Evolutionary conservation across 2,797 vertebrate genomes (phyloP).

Genomic region (Helostoma temminkii): DNA sequence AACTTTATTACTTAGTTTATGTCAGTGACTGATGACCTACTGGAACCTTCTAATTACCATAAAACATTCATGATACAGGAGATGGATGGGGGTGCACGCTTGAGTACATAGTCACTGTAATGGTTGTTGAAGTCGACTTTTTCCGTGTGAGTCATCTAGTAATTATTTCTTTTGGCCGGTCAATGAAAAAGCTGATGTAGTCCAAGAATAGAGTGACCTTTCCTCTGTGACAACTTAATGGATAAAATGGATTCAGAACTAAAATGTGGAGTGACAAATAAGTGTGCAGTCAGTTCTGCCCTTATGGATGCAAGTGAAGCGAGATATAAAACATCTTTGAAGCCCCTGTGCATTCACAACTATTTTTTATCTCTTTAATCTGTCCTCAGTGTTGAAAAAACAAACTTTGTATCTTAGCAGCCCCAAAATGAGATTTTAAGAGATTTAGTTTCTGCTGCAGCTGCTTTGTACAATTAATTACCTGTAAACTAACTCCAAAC

Average conservation of each 20-base stretch:
- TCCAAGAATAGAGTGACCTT: slow-evolving; percentile 34
- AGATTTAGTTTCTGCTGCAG: no score
- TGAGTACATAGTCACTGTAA: not conserved
- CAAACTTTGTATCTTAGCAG: no score
- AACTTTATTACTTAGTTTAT: not conserved
- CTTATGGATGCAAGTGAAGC: slow-evolving; percentile 12
- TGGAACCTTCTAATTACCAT: not conserved
- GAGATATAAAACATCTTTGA: not conserved
- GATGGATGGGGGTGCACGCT: not conserved
- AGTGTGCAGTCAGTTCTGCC: slow-evolving; percentile 8
- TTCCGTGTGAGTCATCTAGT: not conserved
- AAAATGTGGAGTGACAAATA: slow-evolving; percentile 29
- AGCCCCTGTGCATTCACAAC: not conserved
- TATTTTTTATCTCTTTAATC: not conserved
- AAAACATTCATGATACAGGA: not conserved
- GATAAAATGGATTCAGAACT: slow-evolving; percentile 30
- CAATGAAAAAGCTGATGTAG: slow-evolving; percentile 10
- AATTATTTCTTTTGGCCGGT: slow-evolving; percentile 24
- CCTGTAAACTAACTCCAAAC: not conserved
- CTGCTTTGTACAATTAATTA: no score
- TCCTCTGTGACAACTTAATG: slow-evolving; percentile 29
- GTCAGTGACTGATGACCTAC: not conserved
- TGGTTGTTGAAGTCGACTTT: not conserved
- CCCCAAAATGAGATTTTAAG: no score
- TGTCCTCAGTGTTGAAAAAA: no score